Base-by-base conservation (phyloP, 2,888 invertebrate species). In the Synergus gifuensis region DNA sequence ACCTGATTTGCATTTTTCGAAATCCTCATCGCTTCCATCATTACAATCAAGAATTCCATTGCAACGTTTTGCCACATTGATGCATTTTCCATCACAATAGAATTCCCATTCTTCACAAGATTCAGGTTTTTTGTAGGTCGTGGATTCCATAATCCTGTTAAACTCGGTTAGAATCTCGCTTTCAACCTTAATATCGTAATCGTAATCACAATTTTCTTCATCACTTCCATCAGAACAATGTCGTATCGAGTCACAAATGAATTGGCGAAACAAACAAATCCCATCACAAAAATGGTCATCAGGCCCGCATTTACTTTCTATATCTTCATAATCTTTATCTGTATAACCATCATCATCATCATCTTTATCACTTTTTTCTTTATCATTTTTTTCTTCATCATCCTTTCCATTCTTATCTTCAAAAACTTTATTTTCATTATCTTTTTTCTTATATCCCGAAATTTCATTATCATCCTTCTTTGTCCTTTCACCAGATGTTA, bases 11-110 rank as follows among this genome's bases (percentile, higher is more conserved):
- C 90, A 89, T 11, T 66, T 73, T 64, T 8, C 16, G 42, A 67
- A 69, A 14, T 86, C 85, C 92, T 96, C 96, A 86, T 96, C 96
- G 84, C 94, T 94, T n/a, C 92, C 92, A 79, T 93, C 91, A 2
- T 88, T 84, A 85, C 96, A 96, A 87, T 96, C 94, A n/a, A 83
- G 76, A 7, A 92, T 88, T 2, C 92, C 91, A 90, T 96, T 93
- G 90, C 96, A 96, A 44, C 92, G 90, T 54, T 92, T 91, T 44
- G 85, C 86, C 1, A 87, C 87, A 78, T 92, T 92, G 79, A 95
- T 93, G 85, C 95, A 95, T 73, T 88, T 90, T 14, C 93, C 94
- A 83, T 94, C 92, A 88, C 95, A 95, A 16, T 54, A n/a, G 78
- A 83, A 86, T 22, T 87, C 81, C 42, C 63, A 18, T 9, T 18